Percentiles rank a stretch among this genome's conserved stretches.
Evolutionary conservation across 2,888 invertebrate species (phyloP).

Genomic region (Gymnoscelis rufifasciata): DNA sequence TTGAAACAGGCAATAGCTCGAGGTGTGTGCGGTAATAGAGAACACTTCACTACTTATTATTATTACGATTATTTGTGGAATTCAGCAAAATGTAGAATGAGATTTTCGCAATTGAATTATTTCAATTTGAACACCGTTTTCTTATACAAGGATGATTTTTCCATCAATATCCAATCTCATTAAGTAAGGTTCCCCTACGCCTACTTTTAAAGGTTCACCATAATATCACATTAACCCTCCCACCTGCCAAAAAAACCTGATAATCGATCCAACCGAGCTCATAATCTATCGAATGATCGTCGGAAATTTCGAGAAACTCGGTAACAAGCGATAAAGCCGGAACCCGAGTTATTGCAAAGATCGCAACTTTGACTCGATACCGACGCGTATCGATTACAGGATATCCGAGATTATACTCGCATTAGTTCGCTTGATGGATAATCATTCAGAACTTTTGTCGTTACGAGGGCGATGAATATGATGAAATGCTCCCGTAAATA

Average conservation of each 20-base stretch:
- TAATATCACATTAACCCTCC: slow-evolving; percentile 15
- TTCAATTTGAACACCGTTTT: background rate
- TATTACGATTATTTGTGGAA: too few relatives aligned
- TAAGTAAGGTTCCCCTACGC: background rate
- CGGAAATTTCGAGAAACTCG: slow-evolving; percentile 39
- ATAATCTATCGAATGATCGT: slow-evolving; percentile 26
- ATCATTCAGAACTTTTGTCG: slow-evolving; percentile 26
- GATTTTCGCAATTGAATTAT: too few relatives aligned
- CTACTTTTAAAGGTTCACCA: slow-evolving; percentile 7
- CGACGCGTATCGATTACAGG: slow-evolving; percentile 29
- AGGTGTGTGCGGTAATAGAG: background rate
- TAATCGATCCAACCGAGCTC: slow-evolving; percentile 18
- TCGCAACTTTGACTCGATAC: slow-evolving; percentile 28
- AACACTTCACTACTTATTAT: background rate
- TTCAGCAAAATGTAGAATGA: too few relatives aligned
- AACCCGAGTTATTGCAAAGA: slow-evolving; percentile 45
- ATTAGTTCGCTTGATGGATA: slow-evolving; percentile 28
- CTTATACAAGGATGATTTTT: too few relatives aligned
- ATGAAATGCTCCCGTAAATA: slow-evolving; percentile 19
- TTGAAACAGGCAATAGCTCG: background rate
- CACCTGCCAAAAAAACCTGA: slow-evolving; percentile 18
- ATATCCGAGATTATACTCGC: slow-evolving; percentile 29
- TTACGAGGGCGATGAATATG: slow-evolving; percentile 23
- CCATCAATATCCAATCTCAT: background rate
- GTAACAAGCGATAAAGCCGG: slow-evolving; percentile 48